Evolutionary conservation across 2,888 invertebrate genomes (phyloP).

Genomic region (Disparrhopalites patrizii): DNA sequence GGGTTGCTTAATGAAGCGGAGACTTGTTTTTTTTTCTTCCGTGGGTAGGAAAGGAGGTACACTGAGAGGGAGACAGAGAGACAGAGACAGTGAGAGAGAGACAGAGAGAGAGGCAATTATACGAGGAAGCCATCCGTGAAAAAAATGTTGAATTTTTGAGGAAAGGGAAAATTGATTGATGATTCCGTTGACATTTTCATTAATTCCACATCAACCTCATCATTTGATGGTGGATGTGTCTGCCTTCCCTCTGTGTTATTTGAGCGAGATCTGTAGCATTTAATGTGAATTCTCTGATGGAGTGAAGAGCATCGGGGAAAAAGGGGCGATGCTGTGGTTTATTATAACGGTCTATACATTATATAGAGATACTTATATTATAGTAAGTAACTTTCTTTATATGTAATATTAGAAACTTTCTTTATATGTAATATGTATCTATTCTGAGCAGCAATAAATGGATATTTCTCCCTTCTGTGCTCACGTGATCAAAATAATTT

Average conservation of each 20-base stretch:
- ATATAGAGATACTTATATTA: too few relatives aligned
- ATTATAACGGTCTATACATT: too few relatives aligned
- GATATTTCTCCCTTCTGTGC: too few relatives aligned
- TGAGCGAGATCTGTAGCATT: not conserved
- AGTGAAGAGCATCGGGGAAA: not conserved
- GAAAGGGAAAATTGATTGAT: constrained; percentile 47
- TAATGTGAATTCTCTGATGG: not conserved
- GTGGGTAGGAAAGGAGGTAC: constrained; percentile 3
- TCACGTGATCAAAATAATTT: too few relatives aligned
- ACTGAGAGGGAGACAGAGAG: constrained; percentile 21
- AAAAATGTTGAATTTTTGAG: constrained; percentile 41
- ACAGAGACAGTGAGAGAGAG: too few relatives aligned
- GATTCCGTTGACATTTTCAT: constrained; percentile 47
- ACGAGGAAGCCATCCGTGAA: constrained; percentile 43
- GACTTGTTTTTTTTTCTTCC: constrained; percentile 28
- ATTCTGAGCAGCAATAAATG: too few relatives aligned
- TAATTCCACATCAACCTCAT: constrained; percentile 34
- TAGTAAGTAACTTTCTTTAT: too few relatives aligned
- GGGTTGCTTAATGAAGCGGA: constrained; percentile 44
- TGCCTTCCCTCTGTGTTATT: not conserved
- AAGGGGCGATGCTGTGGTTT: too few relatives aligned
- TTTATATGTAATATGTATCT: too few relatives aligned
- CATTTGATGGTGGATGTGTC: constrained; percentile 1
- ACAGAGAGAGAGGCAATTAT: constrained; percentile 37
- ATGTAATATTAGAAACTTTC: too few relatives aligned